Percentiles rank a stretch among this genome's conserved stretches.
Evolutionary conservation across 2,888 invertebrate genomes (phyloP).

Genomic region (Phymatocera aterrima): DNA sequence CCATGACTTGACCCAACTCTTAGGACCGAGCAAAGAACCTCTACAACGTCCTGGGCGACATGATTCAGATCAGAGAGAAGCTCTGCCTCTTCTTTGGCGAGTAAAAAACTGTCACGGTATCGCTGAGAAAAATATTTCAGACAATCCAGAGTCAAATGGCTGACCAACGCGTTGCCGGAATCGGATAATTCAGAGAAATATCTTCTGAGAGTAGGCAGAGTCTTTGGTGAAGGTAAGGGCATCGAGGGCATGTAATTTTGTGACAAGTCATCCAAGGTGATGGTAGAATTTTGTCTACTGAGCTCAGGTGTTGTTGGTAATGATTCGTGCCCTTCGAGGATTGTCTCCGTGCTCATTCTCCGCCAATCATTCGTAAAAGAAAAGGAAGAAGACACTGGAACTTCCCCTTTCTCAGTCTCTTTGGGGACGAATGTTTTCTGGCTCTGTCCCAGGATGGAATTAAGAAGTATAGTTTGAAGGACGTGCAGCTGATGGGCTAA

Average conservation of each 20-base stretch:
- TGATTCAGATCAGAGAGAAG: constrained; percentile 39
- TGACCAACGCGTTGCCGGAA: constrained; percentile 10
- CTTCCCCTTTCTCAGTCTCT: constrained; percentile 3
- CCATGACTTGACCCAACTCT: constrained; percentile 35
- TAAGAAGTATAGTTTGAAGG: constrained; percentile 44
- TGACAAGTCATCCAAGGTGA: constrained; percentile 22
- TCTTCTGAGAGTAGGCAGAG: constrained; percentile 4
- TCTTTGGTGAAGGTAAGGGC: constrained; percentile 37
- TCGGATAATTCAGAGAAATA: constrained; percentile 20
- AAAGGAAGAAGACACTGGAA: neutral
- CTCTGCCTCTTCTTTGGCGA: constrained; percentile 42
- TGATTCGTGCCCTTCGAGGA: constrained; percentile 26
- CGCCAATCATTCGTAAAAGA: constrained; percentile 18
- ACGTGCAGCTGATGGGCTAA: constrained; percentile 45
- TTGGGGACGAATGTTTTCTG: neutral
- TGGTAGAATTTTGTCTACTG: constrained; percentile 22
- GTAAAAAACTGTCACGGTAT: constrained; percentile 38
- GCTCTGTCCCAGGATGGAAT: constrained; percentile 37
- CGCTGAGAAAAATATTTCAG: constrained; percentile 39
- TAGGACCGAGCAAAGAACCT: constrained; percentile 40
- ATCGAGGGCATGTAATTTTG: constrained; percentile 43
- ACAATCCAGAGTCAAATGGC: constrained; percentile 31
- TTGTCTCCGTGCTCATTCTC: constrained; percentile 41
- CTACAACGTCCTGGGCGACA: constrained; percentile 43
- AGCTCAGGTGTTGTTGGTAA: constrained; percentile 1